These are phyloP conservation scores for Synanthedon andrenaeformis DNA, from an alignment of 2,888 invertebrate species.

Conservation along the genomic window DNA sequence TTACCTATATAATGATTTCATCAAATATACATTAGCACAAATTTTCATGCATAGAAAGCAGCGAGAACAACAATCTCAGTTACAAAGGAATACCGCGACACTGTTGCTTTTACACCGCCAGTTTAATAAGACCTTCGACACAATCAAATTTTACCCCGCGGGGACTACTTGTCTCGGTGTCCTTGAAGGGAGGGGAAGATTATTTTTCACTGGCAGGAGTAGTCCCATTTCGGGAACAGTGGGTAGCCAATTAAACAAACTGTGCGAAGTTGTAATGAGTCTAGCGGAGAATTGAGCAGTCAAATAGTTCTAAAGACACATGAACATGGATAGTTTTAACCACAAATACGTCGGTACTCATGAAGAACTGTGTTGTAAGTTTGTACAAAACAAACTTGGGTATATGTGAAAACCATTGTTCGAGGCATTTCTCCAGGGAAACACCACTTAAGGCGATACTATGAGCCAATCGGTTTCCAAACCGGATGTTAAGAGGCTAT, in stretches of 20 bases:
- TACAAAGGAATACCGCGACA: slow-evolving; percentile 10
- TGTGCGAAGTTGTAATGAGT: slow-evolving; percentile 22
- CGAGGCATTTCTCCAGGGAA: too few relatives aligned
- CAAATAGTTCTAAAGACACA: slow-evolving; percentile 9
- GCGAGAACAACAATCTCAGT: slow-evolving; percentile 16
- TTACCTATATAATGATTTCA: too few relatives aligned
- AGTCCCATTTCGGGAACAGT: slow-evolving; percentile 2
- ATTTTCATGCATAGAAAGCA: slow-evolving; percentile 7
- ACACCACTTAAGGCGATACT: too few relatives aligned
- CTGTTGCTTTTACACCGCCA: slow-evolving; percentile 12
- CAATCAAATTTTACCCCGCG: neutral
- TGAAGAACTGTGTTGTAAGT: slow-evolving; percentile 2
- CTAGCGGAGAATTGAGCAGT: slow-evolving; percentile 12
- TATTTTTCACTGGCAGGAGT: slow-evolving; percentile 6
- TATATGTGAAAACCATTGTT: neutral
- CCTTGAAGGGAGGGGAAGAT: slow-evolving; percentile 1
- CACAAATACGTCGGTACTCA: slow-evolving; percentile 1
- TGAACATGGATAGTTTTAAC: slow-evolving; percentile 8
- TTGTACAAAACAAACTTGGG: neutral
- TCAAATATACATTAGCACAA: neutral
- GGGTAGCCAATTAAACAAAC: slow-evolving; percentile 19
- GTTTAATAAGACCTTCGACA: slow-evolving; percentile 7
- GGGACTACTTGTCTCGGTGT: neutral
- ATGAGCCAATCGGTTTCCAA: too few relatives aligned
- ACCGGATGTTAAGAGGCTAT: too few relatives aligned